Percentiles rank a stretch among this genome's conserved stretches.
Conservation (phyloP, 2,113 vertebrate species). For the Esox niger region DNA sequence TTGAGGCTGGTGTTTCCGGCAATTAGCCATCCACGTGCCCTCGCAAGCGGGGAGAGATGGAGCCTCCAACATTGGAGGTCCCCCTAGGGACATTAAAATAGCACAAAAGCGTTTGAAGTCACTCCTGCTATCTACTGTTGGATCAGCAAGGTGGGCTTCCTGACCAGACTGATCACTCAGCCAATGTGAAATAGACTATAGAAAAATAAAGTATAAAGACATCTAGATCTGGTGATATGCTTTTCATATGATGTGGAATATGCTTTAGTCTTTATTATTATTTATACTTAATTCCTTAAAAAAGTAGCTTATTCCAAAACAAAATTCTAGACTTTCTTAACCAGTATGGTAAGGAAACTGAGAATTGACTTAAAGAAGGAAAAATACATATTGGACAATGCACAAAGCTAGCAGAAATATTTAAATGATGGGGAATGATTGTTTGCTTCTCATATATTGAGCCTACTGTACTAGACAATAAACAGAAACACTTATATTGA, state of each 20-base stretch:
- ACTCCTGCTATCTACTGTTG: background rate
- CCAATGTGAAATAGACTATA: constrained; percentile 11
- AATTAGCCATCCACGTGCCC: constrained; percentile 29
- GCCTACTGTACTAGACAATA: background rate
- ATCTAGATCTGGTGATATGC: no score
- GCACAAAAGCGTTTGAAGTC: constrained; percentile 26
- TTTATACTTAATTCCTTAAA: no score
- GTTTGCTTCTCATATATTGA: background rate
- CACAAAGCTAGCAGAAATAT: background rate
- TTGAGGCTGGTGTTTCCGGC: constrained; percentile 10
- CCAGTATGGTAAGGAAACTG: no score
- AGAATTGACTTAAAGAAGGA: background rate
- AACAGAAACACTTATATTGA: background rate
- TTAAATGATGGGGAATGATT: background rate
- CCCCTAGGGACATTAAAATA: constrained; percentile 36
- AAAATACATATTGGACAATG: background rate
- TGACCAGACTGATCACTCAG: constrained; percentile 30
- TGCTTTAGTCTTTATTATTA: background rate
- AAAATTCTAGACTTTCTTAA: background rate
- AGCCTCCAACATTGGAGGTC: constrained; percentile 20
- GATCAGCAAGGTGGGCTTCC: constrained; percentile 35
- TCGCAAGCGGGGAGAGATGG: background rate
- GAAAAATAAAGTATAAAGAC: background rate
- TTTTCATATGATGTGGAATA: background rate
- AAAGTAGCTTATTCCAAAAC: background rate